Evolutionary conservation across 2,797 vertebrate species (phyloP).

Genomic region (Phoeniculus purpureus): DNA sequence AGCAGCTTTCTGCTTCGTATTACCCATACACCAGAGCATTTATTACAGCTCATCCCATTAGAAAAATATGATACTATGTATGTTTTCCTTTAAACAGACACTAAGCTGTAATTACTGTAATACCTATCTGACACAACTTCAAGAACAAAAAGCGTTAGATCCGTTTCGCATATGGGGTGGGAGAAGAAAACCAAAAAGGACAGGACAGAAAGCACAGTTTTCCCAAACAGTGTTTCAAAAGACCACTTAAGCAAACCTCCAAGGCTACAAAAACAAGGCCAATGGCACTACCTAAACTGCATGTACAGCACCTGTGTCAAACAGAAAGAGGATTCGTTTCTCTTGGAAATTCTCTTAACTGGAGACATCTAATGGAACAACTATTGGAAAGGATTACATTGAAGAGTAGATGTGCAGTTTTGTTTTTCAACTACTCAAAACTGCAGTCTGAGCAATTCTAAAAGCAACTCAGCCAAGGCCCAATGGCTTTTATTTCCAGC

Average conservation of each 20-base stretch:
- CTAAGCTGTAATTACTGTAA: neutral
- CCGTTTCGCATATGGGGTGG: rapidly evolving
- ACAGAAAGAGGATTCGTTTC: neutral
- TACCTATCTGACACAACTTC: neutral
- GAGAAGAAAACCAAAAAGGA: neutral
- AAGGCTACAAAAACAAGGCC: neutral
- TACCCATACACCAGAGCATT: neutral
- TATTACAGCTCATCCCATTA: neutral
- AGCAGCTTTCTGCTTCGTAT: neutral
- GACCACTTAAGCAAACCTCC: neutral
- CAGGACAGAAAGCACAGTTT: neutral
- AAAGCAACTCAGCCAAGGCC: neutral
- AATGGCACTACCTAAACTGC: neutral
- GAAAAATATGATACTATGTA: neutral
- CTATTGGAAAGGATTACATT: neutral
- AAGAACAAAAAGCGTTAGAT: neutral
- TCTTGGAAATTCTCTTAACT: neutral
- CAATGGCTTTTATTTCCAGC: neutral
- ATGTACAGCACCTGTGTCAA: neutral
- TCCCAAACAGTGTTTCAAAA: neutral
- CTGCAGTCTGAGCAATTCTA: neutral
- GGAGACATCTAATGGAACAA: neutral
- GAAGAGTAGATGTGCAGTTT: neutral
- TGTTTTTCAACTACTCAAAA: neutral
- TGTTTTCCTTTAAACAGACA: neutral